A percentile compares a stretch with the other conserved stretches of the same genome.
phyloP scores from a whole-genome alignment of 2,113 vertebrate genomes.

The Nibea coibor region DNA sequence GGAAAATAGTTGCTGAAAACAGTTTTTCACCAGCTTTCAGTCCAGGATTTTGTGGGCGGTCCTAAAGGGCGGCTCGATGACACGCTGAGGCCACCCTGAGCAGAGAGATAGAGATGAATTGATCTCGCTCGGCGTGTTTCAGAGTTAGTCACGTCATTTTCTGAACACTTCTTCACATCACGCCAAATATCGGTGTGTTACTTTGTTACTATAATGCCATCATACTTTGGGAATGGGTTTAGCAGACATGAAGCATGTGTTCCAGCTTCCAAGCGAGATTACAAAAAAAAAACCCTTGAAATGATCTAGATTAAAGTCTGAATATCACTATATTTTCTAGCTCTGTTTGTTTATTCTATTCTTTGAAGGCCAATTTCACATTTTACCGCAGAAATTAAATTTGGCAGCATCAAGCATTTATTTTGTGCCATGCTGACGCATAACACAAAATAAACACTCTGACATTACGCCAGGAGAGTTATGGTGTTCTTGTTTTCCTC shows the following conservation, averaged over 20 bases:
- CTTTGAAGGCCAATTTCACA: background rate
- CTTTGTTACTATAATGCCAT: background rate
- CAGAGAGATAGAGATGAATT: too few relatives aligned
- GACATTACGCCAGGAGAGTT: background rate
- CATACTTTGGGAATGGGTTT: background rate
- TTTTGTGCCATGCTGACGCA: background rate
- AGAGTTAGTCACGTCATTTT: too few relatives aligned
- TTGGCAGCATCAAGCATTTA: background rate
- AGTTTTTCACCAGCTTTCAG: too few relatives aligned
- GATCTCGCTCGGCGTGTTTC: too few relatives aligned
- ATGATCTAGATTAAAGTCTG: background rate
- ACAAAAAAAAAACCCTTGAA: too few relatives aligned
- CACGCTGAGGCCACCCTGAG: too few relatives aligned
- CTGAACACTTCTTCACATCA: too few relatives aligned
- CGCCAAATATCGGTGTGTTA: background rate
- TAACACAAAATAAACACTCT: background rate
- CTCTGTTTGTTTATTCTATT: background rate
- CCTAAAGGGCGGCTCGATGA: too few relatives aligned
- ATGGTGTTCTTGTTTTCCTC: background rate
- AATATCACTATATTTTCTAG: background rate
- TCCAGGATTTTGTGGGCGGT: too few relatives aligned
- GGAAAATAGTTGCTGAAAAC: too few relatives aligned
- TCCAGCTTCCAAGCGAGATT: too few relatives aligned
- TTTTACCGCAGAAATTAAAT: conserved; percentile 1
- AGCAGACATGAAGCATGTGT: background rate